A percentile compares a stretch with the other conserved stretches of the same genome.
These are phyloP conservation scores for Polyploca ridens DNA, from an alignment of 2,888 invertebrate genomes.

Conservation along the genomic window DNA sequence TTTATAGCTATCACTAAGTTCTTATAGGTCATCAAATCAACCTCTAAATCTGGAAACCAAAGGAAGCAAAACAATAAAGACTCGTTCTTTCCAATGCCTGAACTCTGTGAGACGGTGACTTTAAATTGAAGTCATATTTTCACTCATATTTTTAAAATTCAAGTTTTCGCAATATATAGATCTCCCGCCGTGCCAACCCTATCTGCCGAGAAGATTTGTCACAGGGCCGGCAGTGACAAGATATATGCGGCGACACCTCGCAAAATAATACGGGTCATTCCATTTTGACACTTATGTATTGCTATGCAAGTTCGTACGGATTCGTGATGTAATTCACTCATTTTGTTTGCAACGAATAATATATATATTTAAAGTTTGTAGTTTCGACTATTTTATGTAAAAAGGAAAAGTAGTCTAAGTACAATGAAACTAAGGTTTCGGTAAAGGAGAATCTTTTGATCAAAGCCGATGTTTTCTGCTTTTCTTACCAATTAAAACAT, in stretches of 20 bases:
- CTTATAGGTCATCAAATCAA: no score
- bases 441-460: no score
- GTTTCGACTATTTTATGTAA: no score
- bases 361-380: background rate
- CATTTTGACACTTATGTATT: slow-evolving; percentile 29
- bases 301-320: slow-evolving; percentile 15
- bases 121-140: background rate
- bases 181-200: background rate
- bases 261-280: slow-evolving; percentile 14
- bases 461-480: no score
- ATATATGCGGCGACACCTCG: slow-evolving; percentile 9
- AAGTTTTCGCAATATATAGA: background rate
- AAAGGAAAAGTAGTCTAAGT: no score
- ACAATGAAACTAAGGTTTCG: no score
- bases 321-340: background rate
- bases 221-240: slow-evolving; percentile 1
- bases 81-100: no score
- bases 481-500: no score
- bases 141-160: background rate
- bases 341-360: background rate
- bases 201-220: background rate
- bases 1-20: no score
- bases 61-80: no score
- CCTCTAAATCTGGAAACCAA: no score
- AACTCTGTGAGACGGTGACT: no score